phyloP scores from a whole-genome alignment of 2,888 invertebrate species.

The Drosophila stalkeri region DNA sequence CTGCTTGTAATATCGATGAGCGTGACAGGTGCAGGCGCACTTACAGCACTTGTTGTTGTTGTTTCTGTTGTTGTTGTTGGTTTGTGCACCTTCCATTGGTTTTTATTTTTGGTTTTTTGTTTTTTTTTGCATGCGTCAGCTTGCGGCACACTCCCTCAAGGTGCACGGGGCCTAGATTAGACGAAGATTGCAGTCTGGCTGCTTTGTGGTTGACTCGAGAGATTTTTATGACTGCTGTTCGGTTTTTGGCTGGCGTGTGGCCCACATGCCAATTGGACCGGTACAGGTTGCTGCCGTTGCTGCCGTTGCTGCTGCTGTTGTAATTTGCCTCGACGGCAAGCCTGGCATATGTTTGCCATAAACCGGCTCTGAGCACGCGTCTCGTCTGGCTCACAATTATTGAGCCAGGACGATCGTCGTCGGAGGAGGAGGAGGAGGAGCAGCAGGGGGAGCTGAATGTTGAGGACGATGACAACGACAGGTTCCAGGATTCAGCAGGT shows the following conservation, averaged over 20 bases:
- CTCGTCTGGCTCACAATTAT: conserved; percentile 76
- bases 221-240: conserved; percentile 72
- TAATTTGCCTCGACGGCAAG: conserved; percentile 60
- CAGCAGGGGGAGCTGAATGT: conserved; percentile 5
- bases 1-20: conserved; percentile 73
- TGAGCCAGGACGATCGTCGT: conserved; percentile 63
- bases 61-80: conserved; percentile 36
- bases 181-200: conserved; percentile 53
- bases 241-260: conserved; percentile 68
- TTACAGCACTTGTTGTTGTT: conserved; percentile 55
- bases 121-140: conserved; percentile 61
- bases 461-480: conserved; percentile 60
- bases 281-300: conserved; percentile 21
- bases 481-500: conserved; percentile 80
- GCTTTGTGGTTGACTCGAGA: conserved; percentile 67
- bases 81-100: conserved; percentile 38
- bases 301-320: conserved; percentile 49
- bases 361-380: conserved; percentile 80
- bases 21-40: conserved; percentile 74
- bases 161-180: conserved; percentile 68
- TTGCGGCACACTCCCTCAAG: conserved; percentile 73
- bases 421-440: conserved; percentile 57
- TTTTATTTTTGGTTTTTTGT: conserved; percentile 12
- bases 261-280: conserved; percentile 70
- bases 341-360: conserved; percentile 71